Conservation (phyloP, 2,888 invertebrate species). For the Diploptera punctata region DNA sequence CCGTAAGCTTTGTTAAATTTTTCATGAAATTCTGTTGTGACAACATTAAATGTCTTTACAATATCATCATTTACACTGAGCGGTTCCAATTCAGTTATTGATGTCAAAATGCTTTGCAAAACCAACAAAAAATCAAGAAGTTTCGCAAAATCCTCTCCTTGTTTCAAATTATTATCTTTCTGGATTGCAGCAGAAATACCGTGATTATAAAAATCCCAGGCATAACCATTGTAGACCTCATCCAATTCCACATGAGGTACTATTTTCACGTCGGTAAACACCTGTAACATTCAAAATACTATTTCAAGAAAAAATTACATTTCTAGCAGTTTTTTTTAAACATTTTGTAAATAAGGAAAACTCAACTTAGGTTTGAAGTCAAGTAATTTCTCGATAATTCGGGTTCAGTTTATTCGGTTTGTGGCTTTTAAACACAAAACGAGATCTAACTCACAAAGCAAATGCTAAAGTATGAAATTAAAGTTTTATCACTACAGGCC, state of each 20-base stretch:
- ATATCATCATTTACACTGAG: constrained; percentile 1
- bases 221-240: constrained; percentile 24
- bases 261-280: constrained; percentile 26
- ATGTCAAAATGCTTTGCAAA: background rate
- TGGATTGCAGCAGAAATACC: constrained; percentile 15
- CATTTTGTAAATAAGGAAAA: too few species aligned
- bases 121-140: constrained; percentile 18
- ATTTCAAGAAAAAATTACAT: too few species aligned
- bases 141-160: constrained; percentile 15
- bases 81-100: constrained; percentile 8
- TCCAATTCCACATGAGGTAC: constrained; percentile 16
- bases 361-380: too few species aligned
- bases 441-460: too few species aligned
- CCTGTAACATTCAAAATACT: constrained; percentile 9
- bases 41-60: background rate
- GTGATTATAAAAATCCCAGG: constrained; percentile 35
- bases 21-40: background rate
- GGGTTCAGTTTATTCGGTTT: too few species aligned
- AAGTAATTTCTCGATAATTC: too few species aligned
- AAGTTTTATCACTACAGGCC: too few species aligned
- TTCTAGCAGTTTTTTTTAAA: too few species aligned
- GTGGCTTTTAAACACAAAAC: too few species aligned
- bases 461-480: too few species aligned
- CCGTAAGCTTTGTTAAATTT: constrained; percentile 2
- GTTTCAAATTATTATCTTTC: constrained; percentile 21